Conservation (phyloP, 1,140 invertebrate genomes). For the Bicyclus anynana region DNA sequence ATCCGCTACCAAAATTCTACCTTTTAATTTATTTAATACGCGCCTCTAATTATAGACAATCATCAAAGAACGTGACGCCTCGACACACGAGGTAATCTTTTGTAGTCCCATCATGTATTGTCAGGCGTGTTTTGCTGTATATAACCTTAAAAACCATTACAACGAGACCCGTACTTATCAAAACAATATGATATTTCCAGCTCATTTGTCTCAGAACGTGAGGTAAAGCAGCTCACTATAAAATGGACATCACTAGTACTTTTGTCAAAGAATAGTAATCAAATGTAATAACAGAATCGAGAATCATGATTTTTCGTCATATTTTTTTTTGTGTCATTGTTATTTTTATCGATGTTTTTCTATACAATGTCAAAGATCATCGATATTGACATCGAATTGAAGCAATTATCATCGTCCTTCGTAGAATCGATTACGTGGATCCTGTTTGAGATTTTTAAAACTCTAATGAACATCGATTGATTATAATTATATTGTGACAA, state of each 20-base stretch:
- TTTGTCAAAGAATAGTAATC: conserved; percentile 68
- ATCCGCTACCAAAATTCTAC: conserved; percentile 53
- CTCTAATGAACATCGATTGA: conserved; percentile 5
- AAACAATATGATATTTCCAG: not conserved
- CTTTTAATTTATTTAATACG: conserved; percentile 66
- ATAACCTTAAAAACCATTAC: conserved; percentile 45
- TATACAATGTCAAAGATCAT: conserved; percentile 53
- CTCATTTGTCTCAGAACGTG: conserved; percentile 2
- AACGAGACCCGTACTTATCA: conserved; percentile 9
- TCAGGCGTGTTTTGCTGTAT: conserved; percentile 51
- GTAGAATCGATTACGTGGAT: conserved; percentile 10
- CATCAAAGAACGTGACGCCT: conserved; percentile 57
- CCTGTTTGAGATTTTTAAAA: conserved; percentile 21
- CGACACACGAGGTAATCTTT: conserved; percentile 71
- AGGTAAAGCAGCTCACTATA: conserved; percentile 31
- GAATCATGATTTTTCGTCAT: conserved; percentile 50
- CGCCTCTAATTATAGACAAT: conserved; percentile 65
- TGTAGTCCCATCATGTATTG: conserved; percentile 61
- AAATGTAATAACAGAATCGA: conserved; percentile 58
- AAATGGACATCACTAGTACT: conserved; percentile 30
- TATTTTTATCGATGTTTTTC: conserved; percentile 38
- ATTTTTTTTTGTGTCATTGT: conserved; percentile 36
- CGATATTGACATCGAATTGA: conserved; percentile 60
- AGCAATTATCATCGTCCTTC: conserved; percentile 29
- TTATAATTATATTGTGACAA: conserved; percentile 23